These are phyloP conservation scores for Diprion similis DNA, from an alignment of 1,140 invertebrate genomes.

Conservation along the genomic window DNA sequence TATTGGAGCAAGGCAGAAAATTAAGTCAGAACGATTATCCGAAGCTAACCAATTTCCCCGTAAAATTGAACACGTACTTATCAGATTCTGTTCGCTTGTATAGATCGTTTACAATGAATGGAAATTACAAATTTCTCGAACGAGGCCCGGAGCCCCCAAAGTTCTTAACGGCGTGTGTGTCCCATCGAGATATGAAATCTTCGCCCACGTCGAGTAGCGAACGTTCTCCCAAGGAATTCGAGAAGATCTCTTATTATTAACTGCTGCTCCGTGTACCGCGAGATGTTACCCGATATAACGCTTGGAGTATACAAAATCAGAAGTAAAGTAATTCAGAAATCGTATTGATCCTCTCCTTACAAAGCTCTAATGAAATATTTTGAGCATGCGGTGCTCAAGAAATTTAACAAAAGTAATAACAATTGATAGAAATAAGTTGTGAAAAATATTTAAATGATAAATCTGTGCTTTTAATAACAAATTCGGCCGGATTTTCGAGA, in stretches of 20 bases:
- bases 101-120: background rate
- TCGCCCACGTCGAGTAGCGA: background rate
- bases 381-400: too few species aligned
- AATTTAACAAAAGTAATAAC: too few species aligned
- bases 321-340: too few species aligned
- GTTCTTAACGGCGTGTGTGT: background rate
- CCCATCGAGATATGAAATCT: conserved; percentile 1
- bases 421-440: too few species aligned
- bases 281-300: too few species aligned
- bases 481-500: too few species aligned
- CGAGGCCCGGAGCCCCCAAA: background rate
- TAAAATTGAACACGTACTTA: background rate
- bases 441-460: too few species aligned
- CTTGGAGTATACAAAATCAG: too few species aligned
- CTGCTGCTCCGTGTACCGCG: background rate
- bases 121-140: background rate
- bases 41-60: background rate
- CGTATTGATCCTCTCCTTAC: background rate
- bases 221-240: background rate
- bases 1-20: background rate
- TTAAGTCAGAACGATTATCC: background rate
- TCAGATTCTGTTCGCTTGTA: background rate
- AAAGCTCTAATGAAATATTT: too few species aligned
- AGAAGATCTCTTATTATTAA: background rate
- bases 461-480: too few species aligned